These are phyloP conservation scores for Drosophila fuyamai DNA, from an alignment of 1,140 invertebrate species.

Conservation along the genomic window DNA sequence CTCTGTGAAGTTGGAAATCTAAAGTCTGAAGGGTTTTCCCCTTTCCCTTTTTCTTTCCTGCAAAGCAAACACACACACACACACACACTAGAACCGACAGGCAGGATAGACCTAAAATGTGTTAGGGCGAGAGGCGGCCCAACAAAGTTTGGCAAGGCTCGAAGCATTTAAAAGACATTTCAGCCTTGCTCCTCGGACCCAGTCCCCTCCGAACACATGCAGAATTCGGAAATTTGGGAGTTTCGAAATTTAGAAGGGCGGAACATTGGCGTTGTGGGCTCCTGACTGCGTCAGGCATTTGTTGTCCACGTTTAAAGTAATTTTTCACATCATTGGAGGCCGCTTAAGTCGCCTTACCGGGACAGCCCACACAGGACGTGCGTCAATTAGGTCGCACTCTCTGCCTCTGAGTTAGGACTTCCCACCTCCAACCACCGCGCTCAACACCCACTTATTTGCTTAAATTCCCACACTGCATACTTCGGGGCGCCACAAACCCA, in stretches of 20 bases:
- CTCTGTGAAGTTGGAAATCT: constrained; percentile 21
- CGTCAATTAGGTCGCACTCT: constrained; percentile 54
- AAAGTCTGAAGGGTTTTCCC: constrained; percentile 29
- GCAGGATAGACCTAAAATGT: not conserved
- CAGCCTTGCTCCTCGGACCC: not conserved
- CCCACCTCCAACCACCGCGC: too few relatives aligned
- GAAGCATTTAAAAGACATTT: constrained; percentile 42
- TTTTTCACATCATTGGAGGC: constrained; percentile 72
- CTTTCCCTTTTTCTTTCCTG: not conserved
- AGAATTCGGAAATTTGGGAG: not conserved
- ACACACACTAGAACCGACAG: not conserved
- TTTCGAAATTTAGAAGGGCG: not conserved
- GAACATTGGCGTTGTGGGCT: not conserved
- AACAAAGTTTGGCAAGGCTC: constrained; percentile 14
- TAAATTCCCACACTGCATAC: constrained; percentile 24
- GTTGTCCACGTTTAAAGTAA: constrained; percentile 60
- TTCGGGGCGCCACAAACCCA: constrained; percentile 10
- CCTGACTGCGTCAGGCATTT: not conserved
- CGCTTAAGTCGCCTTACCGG: constrained; percentile 38
- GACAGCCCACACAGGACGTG: constrained; percentile 47
- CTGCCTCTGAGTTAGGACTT: not conserved
- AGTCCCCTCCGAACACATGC: constrained; percentile 3
- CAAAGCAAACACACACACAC: constrained; percentile 16
- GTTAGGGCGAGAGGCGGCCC: constrained; percentile 8
- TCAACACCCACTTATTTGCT: constrained; percentile 19